A percentile compares a stretch with the other conserved stretches of the same genome.
Conservation (phyloP, 2,888 invertebrate species). For the Leucophenga montana region DNA sequence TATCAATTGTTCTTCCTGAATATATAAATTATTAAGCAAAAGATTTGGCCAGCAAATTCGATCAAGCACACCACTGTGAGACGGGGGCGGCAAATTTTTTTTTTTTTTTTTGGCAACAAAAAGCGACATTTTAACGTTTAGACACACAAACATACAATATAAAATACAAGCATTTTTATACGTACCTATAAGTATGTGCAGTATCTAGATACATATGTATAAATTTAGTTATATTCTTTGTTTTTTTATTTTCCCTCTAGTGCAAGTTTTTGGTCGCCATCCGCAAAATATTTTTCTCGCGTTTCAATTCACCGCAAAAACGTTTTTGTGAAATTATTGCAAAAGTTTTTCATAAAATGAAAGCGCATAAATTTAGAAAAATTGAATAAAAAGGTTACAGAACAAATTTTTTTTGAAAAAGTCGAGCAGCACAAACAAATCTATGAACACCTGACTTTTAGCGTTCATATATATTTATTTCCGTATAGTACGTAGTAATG, state of each 20-base stretch:
- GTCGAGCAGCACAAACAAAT: conserved; percentile 43
- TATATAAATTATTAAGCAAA: too few species aligned
- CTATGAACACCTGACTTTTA: not conserved
- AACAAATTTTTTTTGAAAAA: conserved; percentile 38
- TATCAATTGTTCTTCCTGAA: too few species aligned
- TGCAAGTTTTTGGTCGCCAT: conserved; percentile 70
- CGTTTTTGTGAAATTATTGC: conserved; percentile 71
- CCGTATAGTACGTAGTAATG: too few species aligned
- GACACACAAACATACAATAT: conserved; percentile 34
- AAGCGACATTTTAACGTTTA: conserved; percentile 60
- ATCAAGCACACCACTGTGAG: conserved; percentile 54
- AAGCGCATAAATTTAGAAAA: conserved; percentile 69
- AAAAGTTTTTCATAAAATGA: conserved; percentile 69
- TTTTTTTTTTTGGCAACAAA: conserved; percentile 38
- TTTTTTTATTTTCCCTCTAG: not conserved
- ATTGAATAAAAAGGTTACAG: conserved; percentile 34
- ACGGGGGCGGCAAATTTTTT: conserved; percentile 22
- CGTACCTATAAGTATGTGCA: conserved; percentile 20
- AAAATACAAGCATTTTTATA: not conserved
- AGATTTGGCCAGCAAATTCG: conserved; percentile 34
- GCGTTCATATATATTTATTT: not conserved
- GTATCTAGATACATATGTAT: conserved; percentile 22
- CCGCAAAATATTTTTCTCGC: conserved; percentile 71
- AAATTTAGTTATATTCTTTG: conserved; percentile 45
- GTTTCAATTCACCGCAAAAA: conserved; percentile 71